Conservation (phyloP, 1,140 invertebrate genomes). For the Medauroidea extradentata region DNA sequence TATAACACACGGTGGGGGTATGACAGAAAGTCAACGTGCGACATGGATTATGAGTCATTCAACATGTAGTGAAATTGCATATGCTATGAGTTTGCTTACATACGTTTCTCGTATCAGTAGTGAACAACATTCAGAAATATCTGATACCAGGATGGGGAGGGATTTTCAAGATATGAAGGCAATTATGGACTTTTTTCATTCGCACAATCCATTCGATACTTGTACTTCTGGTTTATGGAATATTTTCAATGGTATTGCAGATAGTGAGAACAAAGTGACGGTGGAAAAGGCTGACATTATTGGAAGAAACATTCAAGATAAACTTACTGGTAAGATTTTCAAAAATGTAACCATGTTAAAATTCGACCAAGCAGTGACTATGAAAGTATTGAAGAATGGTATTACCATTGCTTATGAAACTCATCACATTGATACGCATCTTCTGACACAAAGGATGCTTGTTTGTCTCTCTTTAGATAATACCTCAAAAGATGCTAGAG, state of each 20-base stretch:
- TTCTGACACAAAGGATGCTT: no score
- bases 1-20: conserved; percentile 8
- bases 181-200: conserved; percentile 1
- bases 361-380: no score
- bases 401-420: no score
- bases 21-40: conserved; percentile 7
- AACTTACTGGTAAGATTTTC: no score
- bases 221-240: not conserved
- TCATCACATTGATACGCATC: no score
- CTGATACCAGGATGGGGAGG: not conserved
- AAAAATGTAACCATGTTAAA: no score
- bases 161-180: not conserved
- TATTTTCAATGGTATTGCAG: conserved; percentile 1
- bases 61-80: conserved; percentile 1
- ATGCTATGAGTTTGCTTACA: conserved; percentile 3
- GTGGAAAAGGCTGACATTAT: not conserved
- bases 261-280: conserved; percentile 9
- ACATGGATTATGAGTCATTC: conserved; percentile 8
- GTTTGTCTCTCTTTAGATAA: no score
- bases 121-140: conserved; percentile 3
- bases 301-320: no score
- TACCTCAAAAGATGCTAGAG: no score
- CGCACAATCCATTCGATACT: conserved; percentile 4
- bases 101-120: not conserved
- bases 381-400: no score